Base-by-base conservation (phyloP, 2,888 invertebrate species). In the Tubiluchus corallicola region DNA sequence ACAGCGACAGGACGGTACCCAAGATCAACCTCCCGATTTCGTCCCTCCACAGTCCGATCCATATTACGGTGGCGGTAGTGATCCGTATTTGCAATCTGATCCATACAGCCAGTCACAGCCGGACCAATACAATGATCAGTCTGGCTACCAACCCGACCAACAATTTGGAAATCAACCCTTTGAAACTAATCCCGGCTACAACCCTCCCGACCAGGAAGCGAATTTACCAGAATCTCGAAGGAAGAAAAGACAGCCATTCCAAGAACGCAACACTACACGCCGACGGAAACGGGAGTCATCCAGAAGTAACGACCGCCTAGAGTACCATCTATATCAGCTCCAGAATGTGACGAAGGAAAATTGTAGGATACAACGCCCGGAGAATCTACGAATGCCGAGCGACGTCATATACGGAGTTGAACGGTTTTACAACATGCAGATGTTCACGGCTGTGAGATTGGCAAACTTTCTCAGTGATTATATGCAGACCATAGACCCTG, bases 391-490 rank as follows among this genome's bases (percentile, higher is more conserved):
- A 47, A 66, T 92, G 37, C 81, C 80, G 42, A 92, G 92, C 0
- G 90, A 92, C 61, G 75, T 85, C 40, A 77, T 78, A 29, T 85
- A 68, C 58, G 90, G 88, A 0, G 80, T 82, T 0, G 77, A 84
- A 54, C 77, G 81, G 49, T 88, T 84, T 62, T 85, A 87, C 57
- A 79, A 82, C 59, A 88, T 88, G 58, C 88, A 96, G 68, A 94
- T 92, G 1, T 81, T 87, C 63, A 88, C 88, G 79, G 96, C 94
- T 2, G 72, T 90, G n/a, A 74, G 94, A 41, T 68, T 94, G 43
- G 83, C 94, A 0, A 92, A 96, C 64, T 96, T 96, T 62, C 80
- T 94, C 52, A 88, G 88, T 60, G 82, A 84, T 37, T 96, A 90
- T 64, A 67, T 90, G 52, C 92, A 94, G 53, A 64, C 63, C 45